phyloP scores from a whole-genome alignment of 2,797 vertebrate genomes.

The Lithobates sylvaticus region DNA sequence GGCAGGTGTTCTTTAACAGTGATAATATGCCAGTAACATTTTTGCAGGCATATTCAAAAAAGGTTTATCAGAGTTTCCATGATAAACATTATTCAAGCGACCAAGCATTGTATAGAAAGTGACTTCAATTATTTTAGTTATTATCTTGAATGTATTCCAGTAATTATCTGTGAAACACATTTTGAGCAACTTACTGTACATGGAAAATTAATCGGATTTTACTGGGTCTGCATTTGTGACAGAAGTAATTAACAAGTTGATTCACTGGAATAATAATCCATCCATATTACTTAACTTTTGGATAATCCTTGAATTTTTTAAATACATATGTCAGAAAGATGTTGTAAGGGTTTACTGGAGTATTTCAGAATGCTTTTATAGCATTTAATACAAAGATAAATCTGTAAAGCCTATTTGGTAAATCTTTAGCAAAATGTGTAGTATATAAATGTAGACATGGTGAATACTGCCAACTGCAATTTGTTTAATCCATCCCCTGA shows the following conservation, averaged over 20 bases:
- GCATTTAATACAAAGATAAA: slow-evolving; percentile 19
- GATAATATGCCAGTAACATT: no score
- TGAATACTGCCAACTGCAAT: neutral
- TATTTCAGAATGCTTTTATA: slow-evolving; percentile 25
- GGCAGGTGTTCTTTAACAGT: neutral
- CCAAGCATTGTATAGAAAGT: slow-evolving; percentile 24
- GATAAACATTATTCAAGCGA: slow-evolving; percentile 17
- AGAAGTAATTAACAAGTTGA: slow-evolving; percentile 54
- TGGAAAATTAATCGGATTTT: slow-evolving; percentile 47
- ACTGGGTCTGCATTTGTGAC: slow-evolving; percentile 40
- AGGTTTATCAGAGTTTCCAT: neutral
- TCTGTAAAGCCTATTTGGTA: slow-evolving; percentile 29
- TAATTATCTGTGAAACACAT: slow-evolving; percentile 50
- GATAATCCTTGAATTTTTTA: slow-evolving; percentile 48
- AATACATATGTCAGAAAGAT: slow-evolving; percentile 52
- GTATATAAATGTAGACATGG: slow-evolving; percentile 1
- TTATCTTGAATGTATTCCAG: slow-evolving; percentile 50
- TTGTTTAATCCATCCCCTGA: neutral
- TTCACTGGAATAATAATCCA: slow-evolving; percentile 50
- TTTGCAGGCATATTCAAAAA: neutral
- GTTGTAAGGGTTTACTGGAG: slow-evolving; percentile 31
- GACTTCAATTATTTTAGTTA: slow-evolving; percentile 50
- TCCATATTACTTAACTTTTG: slow-evolving; percentile 24
- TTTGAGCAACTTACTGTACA: slow-evolving; percentile 50
- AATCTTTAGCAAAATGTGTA: slow-evolving; percentile 4